A percentile compares a stretch with the other conserved stretches of the same genome.
phyloP scores from a whole-genome alignment of 2,113 vertebrate species.

The Cinclus cinclus region DNA sequence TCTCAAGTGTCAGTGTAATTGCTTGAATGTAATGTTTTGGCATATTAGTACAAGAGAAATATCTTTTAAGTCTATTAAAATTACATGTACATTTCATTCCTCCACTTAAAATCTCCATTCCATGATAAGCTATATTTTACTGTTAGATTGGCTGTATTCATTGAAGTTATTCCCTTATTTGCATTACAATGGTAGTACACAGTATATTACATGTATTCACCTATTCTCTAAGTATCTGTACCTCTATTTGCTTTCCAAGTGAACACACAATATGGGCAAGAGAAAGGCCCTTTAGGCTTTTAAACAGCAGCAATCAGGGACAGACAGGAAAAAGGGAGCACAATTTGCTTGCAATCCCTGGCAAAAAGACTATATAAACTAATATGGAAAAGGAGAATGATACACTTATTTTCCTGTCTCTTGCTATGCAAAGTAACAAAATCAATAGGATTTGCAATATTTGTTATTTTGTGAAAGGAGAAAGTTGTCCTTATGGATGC shows the following conservation, averaged over 20 bases:
- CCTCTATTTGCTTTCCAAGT: background rate
- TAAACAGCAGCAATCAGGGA: background rate
- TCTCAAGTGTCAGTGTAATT: constrained; percentile 54
- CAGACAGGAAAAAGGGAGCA: background rate
- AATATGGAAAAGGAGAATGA: background rate
- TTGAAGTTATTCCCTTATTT: constrained; percentile 11
- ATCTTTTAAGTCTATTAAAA: constrained; percentile 56
- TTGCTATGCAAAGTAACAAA: background rate
- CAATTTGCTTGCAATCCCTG: background rate
- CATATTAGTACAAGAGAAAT: background rate
- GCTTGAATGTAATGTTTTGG: constrained; percentile 39
- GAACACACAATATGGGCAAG: background rate
- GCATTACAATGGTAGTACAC: constrained; percentile 20
- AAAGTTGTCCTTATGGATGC: background rate
- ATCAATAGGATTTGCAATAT: background rate
- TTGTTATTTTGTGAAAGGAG: background rate
- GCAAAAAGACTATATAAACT: background rate
- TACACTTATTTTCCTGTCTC: background rate
- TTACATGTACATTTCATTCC: constrained; percentile 24
- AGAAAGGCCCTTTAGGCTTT: background rate
- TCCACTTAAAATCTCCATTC: constrained; percentile 24
- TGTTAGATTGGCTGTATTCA: constrained; percentile 42
- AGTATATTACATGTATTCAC: background rate
- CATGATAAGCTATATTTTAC: constrained; percentile 20
- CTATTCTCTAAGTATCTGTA: background rate